Evolutionary conservation across 2,888 invertebrate species (phyloP).

Genomic region (Drosophila prostipennis): DNA sequence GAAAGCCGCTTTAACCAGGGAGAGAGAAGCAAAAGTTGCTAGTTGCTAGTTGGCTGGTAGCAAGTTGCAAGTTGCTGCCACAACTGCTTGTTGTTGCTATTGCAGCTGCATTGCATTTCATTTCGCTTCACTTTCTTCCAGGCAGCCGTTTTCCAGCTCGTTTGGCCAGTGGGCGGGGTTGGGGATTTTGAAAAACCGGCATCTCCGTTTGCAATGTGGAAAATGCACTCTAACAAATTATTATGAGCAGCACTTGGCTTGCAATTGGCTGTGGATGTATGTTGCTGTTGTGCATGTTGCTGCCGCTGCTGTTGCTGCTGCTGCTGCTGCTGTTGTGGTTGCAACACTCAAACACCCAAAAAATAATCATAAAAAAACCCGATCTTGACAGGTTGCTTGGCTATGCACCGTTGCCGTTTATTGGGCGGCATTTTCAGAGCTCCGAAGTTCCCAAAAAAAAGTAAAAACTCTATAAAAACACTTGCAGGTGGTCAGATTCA

Average conservation of each 20-base stretch:
- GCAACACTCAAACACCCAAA: slow-evolving; percentile 45
- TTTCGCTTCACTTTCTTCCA: slow-evolving; percentile 75
- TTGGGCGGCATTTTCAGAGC: slow-evolving; percentile 33
- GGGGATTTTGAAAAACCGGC: slow-evolving; percentile 24
- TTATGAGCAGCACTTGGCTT: slow-evolving; percentile 64
- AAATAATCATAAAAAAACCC: slow-evolving; percentile 43
- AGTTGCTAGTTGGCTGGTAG: slow-evolving; percentile 3
- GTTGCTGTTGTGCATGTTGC: slow-evolving; percentile 9
- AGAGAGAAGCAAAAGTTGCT: slow-evolving; percentile 48
- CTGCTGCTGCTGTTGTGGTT: slow-evolving; percentile 19
- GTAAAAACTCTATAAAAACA: slow-evolving; percentile 29
- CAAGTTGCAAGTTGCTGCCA: slow-evolving; percentile 1
- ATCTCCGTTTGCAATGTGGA: slow-evolving; percentile 67
- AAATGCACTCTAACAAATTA: slow-evolving; percentile 74
- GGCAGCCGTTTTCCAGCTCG: slow-evolving; percentile 38
- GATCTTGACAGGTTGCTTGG: slow-evolving; percentile 47
- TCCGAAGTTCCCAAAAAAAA: neutral
- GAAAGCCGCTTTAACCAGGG: slow-evolving; percentile 49
- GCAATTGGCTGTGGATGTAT: slow-evolving; percentile 20
- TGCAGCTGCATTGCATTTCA: slow-evolving; percentile 56
- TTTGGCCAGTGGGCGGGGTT: slow-evolving; percentile 34
- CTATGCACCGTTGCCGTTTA: slow-evolving; percentile 40
- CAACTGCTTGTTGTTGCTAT: slow-evolving; percentile 10
- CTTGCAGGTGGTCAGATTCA: slow-evolving; percentile 60
- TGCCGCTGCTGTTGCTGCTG: slow-evolving; percentile 1